Base-by-base conservation (phyloP, 2,888 invertebrate genomes). In the Drosophila fulvimacula region DNA sequence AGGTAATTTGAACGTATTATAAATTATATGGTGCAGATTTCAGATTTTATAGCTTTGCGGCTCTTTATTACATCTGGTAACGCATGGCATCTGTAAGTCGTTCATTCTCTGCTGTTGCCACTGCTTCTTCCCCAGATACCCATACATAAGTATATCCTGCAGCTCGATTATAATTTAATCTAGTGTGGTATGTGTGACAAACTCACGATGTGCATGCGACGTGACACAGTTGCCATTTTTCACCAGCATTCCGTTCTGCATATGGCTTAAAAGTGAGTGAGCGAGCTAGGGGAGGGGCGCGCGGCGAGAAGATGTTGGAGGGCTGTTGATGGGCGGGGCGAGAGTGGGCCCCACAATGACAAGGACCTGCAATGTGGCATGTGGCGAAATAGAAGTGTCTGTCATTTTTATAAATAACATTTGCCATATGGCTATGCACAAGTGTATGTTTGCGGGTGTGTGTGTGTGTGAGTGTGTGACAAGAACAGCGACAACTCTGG, bases 161-260 rank as follows among this genome's bases (percentile, higher is more conserved):
- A 62, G 82, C 90, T 89, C 90, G 83, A 83, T 83, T 83, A 83
- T 83, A 83, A 83, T 83, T 89, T 87, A 90, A 85, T 89, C 89
- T 81, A 87, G 82, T 90, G 88, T 89, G 89, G 90, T 89, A 85
- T 90, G 85, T 89, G 85, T 76, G 76, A 87, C 84, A 89, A 80
- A 81, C 81, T 69, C 75, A 65, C 78, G 69, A 81, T 73, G 69
- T 73, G 73, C 69, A 69, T 73, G 88, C 80, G 82, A 83, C 83
- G 83, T 83, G 83, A 87, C 81, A 84, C 73, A 79, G 75, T 69
- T 64, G 79, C 88, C 83, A 83, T 83, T 83, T 83, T 86, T 88
- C 84, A 83, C 88, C 88, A 82, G 68, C 74, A 82, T 82, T 72
- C 72, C 82, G 64, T 57, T 81, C 77, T 74, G 70, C 77, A 71